These are phyloP conservation scores for Eucriotettix oculatus DNA, from an alignment of 2,888 invertebrate species.

Conservation along the genomic window DNA sequence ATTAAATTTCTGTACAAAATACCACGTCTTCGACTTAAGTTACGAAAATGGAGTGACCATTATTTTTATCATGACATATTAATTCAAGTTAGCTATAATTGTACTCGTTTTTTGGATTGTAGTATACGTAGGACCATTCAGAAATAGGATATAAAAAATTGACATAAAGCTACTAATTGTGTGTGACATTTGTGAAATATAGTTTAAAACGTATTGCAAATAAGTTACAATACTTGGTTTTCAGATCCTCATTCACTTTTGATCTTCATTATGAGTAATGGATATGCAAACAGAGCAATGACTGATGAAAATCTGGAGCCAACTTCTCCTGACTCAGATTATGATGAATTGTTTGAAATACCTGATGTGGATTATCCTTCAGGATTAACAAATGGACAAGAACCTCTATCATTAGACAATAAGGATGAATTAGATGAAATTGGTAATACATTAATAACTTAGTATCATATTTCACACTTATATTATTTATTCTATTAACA, in stretches of 20 bases:
- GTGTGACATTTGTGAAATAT: neutral
- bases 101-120: no score
- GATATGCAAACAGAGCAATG: neutral
- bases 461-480: no score
- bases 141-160: neutral
- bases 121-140: neutral
- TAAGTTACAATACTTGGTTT: neutral
- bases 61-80: no score
- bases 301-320: slow-evolving; percentile 11
- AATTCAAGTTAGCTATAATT: no score
- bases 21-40: no score
- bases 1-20: no score
- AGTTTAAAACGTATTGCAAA: neutral
- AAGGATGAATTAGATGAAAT: no score
- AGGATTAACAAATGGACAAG: neutral
- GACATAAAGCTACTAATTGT: neutral
- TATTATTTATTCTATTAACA: no score
- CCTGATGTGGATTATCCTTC: slow-evolving; percentile 45
- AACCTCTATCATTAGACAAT: no score
- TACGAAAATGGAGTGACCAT: no score
- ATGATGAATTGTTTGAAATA: slow-evolving; percentile 61
- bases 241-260: neutral
- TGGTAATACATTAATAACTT: no score
- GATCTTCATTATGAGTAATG: neutral
- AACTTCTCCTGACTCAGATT: slow-evolving; percentile 45